Conservation (phyloP, 2,113 vertebrate genomes). For the Pyxicephalus adspersus region DNA sequence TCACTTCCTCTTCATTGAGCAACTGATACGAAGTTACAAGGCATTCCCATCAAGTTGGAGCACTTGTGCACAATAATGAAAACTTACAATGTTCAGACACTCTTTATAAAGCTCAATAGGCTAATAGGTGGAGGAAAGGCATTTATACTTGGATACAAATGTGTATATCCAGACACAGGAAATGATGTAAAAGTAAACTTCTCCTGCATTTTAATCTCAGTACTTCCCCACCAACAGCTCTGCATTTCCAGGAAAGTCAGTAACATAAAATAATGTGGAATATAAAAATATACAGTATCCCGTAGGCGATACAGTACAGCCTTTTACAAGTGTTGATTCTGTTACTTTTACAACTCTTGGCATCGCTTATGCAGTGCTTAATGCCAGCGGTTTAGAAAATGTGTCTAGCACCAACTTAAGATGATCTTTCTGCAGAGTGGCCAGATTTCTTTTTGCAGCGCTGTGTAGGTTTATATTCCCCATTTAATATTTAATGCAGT, state of each 20-base stretch:
- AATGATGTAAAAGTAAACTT: no score
- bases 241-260: not conserved
- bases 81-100: no score
- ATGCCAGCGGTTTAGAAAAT: not conserved
- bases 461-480: constrained; percentile 9
- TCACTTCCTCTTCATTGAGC: no score
- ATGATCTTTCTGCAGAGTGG: not conserved
- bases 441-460: not conserved
- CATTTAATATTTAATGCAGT: constrained; percentile 26
- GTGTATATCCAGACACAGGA: no score
- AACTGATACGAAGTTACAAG: no score
- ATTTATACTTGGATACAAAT: no score
- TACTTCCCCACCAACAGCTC: not conserved
- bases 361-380: not conserved
- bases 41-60: no score
- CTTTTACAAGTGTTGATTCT: constrained; percentile 1
- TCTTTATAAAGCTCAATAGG: no score
- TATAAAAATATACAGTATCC: not conserved
- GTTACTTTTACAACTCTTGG: not conserved
- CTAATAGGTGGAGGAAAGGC: no score
- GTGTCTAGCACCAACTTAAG: not conserved
- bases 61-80: no score
- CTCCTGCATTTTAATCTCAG: not conserved
- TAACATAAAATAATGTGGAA: not conserved
- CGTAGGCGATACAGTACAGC: not conserved